phyloP scores from a whole-genome alignment of 2,888 invertebrate species.

The Escarpia spicata region DNA sequence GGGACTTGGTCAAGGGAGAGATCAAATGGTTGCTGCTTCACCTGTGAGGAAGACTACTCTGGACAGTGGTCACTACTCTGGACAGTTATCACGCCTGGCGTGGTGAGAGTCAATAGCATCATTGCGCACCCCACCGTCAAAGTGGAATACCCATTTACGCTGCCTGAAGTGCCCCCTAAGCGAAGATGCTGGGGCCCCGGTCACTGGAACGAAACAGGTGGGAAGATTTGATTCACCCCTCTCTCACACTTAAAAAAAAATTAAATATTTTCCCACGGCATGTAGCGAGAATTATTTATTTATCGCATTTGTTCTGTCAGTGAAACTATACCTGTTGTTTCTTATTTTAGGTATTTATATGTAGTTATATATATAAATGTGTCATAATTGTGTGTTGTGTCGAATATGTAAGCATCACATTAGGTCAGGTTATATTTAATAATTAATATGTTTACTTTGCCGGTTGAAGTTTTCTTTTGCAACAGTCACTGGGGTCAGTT shows the following conservation, averaged over 20 bases:
- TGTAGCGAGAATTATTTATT: background rate
- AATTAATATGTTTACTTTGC: background rate
- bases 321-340: background rate
- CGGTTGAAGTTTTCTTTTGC: background rate
- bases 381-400: background rate
- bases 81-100: background rate
- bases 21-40: background rate
- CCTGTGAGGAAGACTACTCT: background rate
- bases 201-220: background rate
- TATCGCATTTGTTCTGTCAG: background rate
- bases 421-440: background rate
- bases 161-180: background rate
- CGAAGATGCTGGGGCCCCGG: background rate
- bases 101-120: background rate
- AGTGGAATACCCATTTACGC: background rate
- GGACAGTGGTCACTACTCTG: constrained; percentile 2
- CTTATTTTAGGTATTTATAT: background rate
- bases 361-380: background rate
- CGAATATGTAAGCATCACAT: background rate
- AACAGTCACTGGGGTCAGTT: background rate
- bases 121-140: background rate
- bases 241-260: too few species aligned
- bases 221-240: background rate
- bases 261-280: background rate
- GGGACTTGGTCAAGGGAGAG: background rate